A percentile compares a stretch with the other conserved stretches of the same genome.
Evolutionary conservation across 1,140 invertebrate species (phyloP).

Genomic region (Ceratoteleas bidentatus): DNA sequence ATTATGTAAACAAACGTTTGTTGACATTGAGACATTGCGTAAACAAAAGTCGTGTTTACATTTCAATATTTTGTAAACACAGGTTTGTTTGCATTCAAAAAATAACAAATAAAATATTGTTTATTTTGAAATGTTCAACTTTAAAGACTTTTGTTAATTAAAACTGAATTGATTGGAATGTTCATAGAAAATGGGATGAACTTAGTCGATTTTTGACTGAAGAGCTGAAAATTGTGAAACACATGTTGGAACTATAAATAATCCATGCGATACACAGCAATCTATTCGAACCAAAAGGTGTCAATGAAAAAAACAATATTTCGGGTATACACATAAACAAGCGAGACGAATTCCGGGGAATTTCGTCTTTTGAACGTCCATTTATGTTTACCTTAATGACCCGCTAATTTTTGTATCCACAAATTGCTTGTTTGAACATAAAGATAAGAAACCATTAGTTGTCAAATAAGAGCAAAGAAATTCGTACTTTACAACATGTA

Average conservation of each 20-base stretch:
- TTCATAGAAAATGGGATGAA: too few relatives aligned
- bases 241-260: neutral
- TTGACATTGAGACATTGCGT: too few relatives aligned
- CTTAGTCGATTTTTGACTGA: neutral
- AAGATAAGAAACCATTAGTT: slow-evolving; percentile 23
- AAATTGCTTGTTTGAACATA: slow-evolving; percentile 15
- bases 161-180: too few relatives aligned
- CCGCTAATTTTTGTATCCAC: slow-evolving; percentile 7
- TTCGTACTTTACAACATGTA: too few relatives aligned
- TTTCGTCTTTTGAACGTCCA: neutral
- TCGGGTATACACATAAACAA: neutral
- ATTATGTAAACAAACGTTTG: too few relatives aligned
- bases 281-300: neutral
- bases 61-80: too few relatives aligned
- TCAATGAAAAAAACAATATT: neutral
- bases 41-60: too few relatives aligned
- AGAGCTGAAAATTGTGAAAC: neutral
- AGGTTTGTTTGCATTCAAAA: too few relatives aligned
- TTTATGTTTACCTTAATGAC: slow-evolving; percentile 4
- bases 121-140: too few relatives aligned
- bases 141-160: too few relatives aligned
- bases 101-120: too few relatives aligned
- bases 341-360: neutral
- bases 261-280: slow-evolving; percentile 1
- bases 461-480: too few relatives aligned